Conservation (phyloP, 2,888 invertebrate species). For the Ochlodes sylvanus region DNA sequence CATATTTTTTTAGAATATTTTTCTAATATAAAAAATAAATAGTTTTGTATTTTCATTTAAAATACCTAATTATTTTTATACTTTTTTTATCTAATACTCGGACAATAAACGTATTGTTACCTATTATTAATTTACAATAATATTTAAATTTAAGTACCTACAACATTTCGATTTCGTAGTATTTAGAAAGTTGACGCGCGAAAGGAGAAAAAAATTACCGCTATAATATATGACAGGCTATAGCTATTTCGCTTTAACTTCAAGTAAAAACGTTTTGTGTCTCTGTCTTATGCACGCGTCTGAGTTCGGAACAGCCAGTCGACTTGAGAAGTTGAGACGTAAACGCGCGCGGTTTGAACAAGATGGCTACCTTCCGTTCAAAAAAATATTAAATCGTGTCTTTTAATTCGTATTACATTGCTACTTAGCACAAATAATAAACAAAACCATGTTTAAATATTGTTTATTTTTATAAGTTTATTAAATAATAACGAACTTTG, state of each 20-base stretch:
- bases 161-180: conserved; percentile 59
- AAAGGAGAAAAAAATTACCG: conserved; percentile 83
- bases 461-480: conserved; percentile 20
- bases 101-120: too few relatives aligned
- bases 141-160: conserved; percentile 32
- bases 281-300: conserved; percentile 62
- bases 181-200: conserved; percentile 81
- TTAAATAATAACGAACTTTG: neutral
- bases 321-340: conserved; percentile 55
- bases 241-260: conserved; percentile 59
- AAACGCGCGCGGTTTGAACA: conserved; percentile 63
- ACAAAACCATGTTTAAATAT: conserved; percentile 18
- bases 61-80: too few relatives aligned
- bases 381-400: conserved; percentile 51
- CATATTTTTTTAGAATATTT: too few relatives aligned
- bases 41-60: too few relatives aligned
- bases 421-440: conserved; percentile 6
- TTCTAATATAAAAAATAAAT: too few relatives aligned
- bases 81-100: too few relatives aligned
- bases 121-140: neutral
- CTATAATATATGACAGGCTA: conserved; percentile 74
- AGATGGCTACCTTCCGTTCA: conserved; percentile 52
- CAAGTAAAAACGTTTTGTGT: conserved; percentile 47
- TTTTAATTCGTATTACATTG: conserved; percentile 39
- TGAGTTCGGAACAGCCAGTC: conserved; percentile 66